These are phyloP conservation scores for Sanderia malayensis DNA, from an alignment of 30 jellyfish, hydroid and myxozoan genomes.

Conservation along the genomic window DNA sequence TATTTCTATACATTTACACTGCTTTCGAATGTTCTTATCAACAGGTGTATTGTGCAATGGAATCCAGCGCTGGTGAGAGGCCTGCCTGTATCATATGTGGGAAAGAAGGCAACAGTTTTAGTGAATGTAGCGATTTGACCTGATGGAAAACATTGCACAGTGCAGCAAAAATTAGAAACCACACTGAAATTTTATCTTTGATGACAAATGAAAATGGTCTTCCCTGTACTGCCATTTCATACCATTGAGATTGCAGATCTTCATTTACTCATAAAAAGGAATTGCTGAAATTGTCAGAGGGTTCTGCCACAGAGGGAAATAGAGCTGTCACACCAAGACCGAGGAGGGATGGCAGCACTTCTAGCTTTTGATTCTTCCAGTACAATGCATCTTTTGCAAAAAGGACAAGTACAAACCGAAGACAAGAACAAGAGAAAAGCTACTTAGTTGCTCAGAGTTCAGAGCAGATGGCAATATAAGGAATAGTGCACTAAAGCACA, in stretches of 20 bases:
- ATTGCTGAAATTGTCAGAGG: constrained; percentile 4
- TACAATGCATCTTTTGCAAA: constrained; percentile 14
- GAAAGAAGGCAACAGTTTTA: neutral
- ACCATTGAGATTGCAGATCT: constrained; percentile 4
- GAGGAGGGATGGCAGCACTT: constrained; percentile 20
- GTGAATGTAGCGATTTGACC: constrained; percentile 34
- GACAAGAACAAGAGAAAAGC: constrained; percentile 21
- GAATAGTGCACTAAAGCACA: constrained; percentile 26
- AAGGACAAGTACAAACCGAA: constrained; percentile 27
- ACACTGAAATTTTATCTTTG: constrained; percentile 13
- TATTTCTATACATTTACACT: no score
- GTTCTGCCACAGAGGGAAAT: constrained; percentile 8
- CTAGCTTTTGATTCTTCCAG: constrained; percentile 13
- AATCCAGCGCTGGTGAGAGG: constrained; percentile 1
- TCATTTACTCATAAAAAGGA: constrained; percentile 22
- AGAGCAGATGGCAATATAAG: constrained; percentile 22
- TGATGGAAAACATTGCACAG: constrained; percentile 22
- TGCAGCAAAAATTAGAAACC: constrained; percentile 48
- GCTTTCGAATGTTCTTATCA: neutral
- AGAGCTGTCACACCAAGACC: constrained; percentile 9
- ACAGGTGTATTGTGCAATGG: constrained; percentile 1
- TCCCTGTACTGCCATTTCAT: constrained; percentile 10
- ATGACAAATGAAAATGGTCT: constrained; percentile 9
- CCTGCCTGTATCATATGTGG: constrained; percentile 21
- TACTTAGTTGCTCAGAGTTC: constrained; percentile 15